Conservation (phyloP, 2,888 invertebrate genomes). For the Pomacea canaliculata region DNA sequence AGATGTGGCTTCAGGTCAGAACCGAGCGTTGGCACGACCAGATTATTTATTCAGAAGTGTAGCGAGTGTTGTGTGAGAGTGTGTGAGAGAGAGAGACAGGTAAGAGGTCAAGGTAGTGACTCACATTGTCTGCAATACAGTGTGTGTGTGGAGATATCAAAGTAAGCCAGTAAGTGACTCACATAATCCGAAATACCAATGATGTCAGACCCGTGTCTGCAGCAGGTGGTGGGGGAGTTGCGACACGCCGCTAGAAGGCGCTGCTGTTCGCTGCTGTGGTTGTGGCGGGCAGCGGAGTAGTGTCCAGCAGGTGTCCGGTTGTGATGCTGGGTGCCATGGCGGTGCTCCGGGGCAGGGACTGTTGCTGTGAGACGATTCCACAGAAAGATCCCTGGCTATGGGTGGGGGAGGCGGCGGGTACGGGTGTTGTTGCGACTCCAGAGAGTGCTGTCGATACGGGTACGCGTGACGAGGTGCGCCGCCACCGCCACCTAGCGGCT, state of each 20-base stretch:
- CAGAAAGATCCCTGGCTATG: not conserved
- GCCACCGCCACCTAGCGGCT: not conserved
- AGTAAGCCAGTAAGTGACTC: too few species aligned
- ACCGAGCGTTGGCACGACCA: too few species aligned
- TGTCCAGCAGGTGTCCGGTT: not conserved
- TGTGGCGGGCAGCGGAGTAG: not conserved
- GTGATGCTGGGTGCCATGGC: not conserved
- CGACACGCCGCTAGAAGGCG: not conserved
- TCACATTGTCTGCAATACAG: too few species aligned
- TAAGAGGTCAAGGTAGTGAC: too few species aligned
- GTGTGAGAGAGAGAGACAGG: too few species aligned
- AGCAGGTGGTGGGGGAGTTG: not conserved
- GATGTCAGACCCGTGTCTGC: not conserved
- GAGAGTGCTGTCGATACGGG: not conserved
- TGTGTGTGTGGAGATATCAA: too few species aligned
- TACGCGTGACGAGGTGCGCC: not conserved
- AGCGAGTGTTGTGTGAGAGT: too few species aligned
- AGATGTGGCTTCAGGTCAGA: too few species aligned
- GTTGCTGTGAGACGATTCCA: slow-evolving; percentile 1
- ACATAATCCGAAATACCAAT: not conserved
- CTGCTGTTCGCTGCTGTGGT: not conserved
- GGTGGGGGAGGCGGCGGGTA: slow-evolving; percentile 5
- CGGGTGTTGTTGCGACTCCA: not conserved
- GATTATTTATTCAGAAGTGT: too few species aligned
- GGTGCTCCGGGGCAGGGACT: not conserved